phyloP scores from a whole-genome alignment of 2,888 invertebrate species.

The Yponomeuta malinellus region DNA sequence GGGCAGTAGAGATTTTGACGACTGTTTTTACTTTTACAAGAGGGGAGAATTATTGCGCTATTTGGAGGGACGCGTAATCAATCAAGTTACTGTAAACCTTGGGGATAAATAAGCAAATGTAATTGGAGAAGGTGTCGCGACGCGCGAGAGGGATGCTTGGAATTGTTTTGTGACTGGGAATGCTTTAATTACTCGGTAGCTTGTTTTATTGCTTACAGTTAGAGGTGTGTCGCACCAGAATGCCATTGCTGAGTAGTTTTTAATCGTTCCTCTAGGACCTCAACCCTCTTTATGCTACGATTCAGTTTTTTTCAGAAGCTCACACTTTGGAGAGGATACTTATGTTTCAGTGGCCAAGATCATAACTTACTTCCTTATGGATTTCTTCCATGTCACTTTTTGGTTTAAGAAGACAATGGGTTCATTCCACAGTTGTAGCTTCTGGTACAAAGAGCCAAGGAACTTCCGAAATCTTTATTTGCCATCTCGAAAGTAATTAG shows the following conservation, averaged over 20 bases:
- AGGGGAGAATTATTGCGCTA: conserved; percentile 16
- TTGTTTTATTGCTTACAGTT: not conserved
- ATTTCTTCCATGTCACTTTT: no score
- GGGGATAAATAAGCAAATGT: conserved; percentile 9
- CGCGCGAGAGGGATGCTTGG: not conserved
- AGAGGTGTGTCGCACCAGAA: not conserved
- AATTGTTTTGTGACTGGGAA: not conserved
- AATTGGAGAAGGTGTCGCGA: conserved; percentile 8
- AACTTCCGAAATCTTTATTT: not conserved
- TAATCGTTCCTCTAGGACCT: not conserved
- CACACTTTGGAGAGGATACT: no score
- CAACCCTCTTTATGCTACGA: not conserved
- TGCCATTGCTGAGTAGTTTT: not conserved
- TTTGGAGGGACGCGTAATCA: conserved; percentile 15
- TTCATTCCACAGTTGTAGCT: no score
- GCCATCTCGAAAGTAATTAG: conserved; percentile 37
- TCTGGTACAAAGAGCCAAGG: no score
- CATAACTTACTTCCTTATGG: no score
- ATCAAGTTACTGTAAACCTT: conserved; percentile 11
- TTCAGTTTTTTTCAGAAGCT: not conserved
- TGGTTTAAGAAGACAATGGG: no score
- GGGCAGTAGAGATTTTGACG: conserved; percentile 39
- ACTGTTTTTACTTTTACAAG: conserved; percentile 46
- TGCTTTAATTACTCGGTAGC: conserved; percentile 3
- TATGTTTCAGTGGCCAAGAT: no score